phyloP scores from a whole-genome alignment of 2,888 invertebrate species.

The Drosophila cyrtoloma region DNA sequence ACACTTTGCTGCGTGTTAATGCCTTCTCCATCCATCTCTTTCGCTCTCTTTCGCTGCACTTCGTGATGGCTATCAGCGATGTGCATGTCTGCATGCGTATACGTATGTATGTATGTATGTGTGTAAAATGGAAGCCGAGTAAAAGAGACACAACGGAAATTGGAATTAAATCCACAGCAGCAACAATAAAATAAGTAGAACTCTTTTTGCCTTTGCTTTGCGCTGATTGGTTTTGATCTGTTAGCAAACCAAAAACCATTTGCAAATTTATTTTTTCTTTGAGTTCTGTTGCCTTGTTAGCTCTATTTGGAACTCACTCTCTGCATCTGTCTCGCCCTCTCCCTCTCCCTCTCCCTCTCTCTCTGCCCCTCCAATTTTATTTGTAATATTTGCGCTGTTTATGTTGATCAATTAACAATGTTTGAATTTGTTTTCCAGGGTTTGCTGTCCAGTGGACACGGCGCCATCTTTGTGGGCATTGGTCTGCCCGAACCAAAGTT shows the following conservation, averaged over 20 bases:
- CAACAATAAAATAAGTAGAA: too few species aligned
- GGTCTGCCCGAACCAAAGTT: slow-evolving; percentile 96
- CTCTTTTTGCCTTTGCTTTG: not conserved
- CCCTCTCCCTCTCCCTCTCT: not conserved
- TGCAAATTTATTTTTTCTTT: not conserved
- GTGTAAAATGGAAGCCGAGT: not conserved
- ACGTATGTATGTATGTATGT: not conserved
- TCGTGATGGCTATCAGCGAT: not conserved
- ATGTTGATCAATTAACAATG: not conserved
- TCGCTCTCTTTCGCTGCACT: not conserved
- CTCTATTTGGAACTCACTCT: not conserved
- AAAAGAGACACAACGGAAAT: not conserved
- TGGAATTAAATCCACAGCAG: not conserved
- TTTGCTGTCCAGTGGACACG: slow-evolving; percentile 89
- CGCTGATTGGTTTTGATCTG: not conserved
- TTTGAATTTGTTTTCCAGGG: slow-evolving; percentile 85
- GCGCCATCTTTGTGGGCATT: slow-evolving; percentile 93
- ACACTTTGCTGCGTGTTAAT: not conserved
- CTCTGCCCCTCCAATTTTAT: not conserved
- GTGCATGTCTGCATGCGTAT: not conserved
- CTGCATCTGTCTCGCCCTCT: not conserved
- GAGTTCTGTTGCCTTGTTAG: not conserved
- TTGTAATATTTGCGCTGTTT: not conserved
- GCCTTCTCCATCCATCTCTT: not conserved
- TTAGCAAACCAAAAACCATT: not conserved